Conservation (phyloP, 1,140 invertebrate species). For the Eumeta japonica region DNA sequence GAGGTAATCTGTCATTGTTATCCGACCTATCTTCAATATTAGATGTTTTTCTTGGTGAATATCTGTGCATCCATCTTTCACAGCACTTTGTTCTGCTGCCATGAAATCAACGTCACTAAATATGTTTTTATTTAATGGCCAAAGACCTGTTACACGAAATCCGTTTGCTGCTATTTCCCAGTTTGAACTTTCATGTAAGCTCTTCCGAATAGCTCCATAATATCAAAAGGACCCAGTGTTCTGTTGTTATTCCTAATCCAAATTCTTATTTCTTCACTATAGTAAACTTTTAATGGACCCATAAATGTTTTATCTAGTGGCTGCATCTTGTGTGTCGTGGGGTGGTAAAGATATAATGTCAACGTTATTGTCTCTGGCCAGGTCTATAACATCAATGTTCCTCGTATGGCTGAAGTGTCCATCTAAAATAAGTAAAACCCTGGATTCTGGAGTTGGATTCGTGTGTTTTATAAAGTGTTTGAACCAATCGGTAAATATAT, state of each 20-base stretch:
- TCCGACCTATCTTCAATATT: constrained; percentile 6
- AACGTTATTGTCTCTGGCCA: constrained; percentile 31
- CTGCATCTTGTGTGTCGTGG: constrained; percentile 51
- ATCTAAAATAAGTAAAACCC: constrained; percentile 21
- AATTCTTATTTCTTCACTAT: constrained; percentile 25
- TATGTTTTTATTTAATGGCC: constrained; percentile 20
- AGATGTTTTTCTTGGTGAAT: constrained; percentile 6
- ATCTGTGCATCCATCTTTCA: constrained; percentile 16
- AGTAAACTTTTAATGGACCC: constrained; percentile 42
- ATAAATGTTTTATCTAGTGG: constrained; percentile 49
- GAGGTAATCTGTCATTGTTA: constrained; percentile 6
- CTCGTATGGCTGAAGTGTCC: constrained; percentile 18
- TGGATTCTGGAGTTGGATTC: constrained; percentile 14
- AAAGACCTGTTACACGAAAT: constrained; percentile 15
- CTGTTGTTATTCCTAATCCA: constrained; percentile 32
- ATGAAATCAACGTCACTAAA: constrained; percentile 16
- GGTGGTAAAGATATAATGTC: constrained; percentile 42
- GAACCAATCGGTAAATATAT: too few species aligned
- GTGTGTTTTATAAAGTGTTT: too few species aligned
- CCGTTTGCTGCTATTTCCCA: constrained; percentile 14
- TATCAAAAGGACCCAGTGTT: constrained; percentile 15
- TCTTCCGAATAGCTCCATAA: too few species aligned
- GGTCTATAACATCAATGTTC: constrained; percentile 27
- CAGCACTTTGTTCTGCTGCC: constrained; percentile 18
- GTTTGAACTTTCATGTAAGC: too few species aligned